Percentiles rank a stretch among this genome's conserved stretches.
Conservation (phyloP, 2,888 invertebrate genomes). For the Drosophila kokeensis region DNA sequence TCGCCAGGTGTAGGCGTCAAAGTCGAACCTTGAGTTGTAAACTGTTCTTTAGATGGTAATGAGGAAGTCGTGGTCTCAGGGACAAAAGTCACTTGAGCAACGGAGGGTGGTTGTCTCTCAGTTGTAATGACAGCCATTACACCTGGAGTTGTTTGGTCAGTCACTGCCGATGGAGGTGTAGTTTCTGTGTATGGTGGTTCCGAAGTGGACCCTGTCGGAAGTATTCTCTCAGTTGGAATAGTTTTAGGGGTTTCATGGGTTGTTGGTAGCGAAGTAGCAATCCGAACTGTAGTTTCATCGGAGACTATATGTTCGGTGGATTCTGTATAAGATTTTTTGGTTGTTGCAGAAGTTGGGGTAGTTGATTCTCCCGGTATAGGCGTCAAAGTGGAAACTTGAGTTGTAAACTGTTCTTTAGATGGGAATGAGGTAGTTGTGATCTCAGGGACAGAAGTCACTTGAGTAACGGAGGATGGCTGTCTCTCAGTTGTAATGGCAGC, state of each 20-base stretch:
- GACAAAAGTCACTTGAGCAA: neutral
- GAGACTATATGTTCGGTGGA: neutral
- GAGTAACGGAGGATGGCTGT: accelerated
- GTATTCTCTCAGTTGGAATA: neutral
- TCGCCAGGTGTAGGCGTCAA: too few relatives aligned
- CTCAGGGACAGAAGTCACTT: too few relatives aligned
- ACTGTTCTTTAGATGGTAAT: too few relatives aligned
- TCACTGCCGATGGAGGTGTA: neutral
- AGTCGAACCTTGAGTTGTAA: too few relatives aligned
- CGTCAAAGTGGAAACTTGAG: neutral
- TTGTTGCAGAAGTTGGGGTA: neutral
- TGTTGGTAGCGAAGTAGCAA: neutral
- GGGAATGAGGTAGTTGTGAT: too few relatives aligned
- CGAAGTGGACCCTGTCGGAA: neutral
- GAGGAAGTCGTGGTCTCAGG: too few relatives aligned
- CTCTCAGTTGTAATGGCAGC: too few relatives aligned
- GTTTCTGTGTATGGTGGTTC: neutral
- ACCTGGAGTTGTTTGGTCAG: neutral
- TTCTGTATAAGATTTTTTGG: neutral
- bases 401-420: too few relatives aligned
- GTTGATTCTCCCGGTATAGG: neutral
- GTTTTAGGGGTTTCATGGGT: neutral
- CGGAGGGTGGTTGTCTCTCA: neutral
- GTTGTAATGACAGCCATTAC: neutral
- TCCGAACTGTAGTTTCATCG: neutral